Base-by-base conservation (phyloP, 1,140 invertebrate species). In the Druon quercuslanigerum region DNA sequence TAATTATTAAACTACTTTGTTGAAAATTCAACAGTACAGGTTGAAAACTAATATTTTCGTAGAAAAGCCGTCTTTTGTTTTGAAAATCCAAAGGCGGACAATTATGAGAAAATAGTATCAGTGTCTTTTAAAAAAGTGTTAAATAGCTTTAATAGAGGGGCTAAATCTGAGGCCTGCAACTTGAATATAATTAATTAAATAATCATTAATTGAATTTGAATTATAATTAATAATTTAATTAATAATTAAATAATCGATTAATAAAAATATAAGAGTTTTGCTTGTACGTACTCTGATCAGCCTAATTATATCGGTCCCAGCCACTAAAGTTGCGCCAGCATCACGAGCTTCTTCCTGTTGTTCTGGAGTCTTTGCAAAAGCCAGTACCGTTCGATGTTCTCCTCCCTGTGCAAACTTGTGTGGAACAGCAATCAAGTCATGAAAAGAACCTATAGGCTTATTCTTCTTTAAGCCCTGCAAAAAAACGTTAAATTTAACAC, bases 251-350 rank as follows among this genome's bases (percentile, higher is more conserved):
- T 25, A 25, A 25, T 25, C 3, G 20, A 25, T 75, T 33, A 51
- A 50, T 33, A 73, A 73, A 73, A 13, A 94, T 84, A 51, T 85
- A 83, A 77, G 82, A 25, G 82, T 75, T 5, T 46, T 71, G 50
- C 71, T 71, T 74, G 46, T n/a, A 57, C 50, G 17, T 86, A 95
- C 94, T 90, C 95, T 94, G 83, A 96, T 94, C 74, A 93, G 92
- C 90, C 95, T 96, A 51, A 97, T 94, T 50, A 96, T 82, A 60
- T 96, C 94, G 25, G 91, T 84, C 40, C 95, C 95, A 76, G 96
- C 96, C 40, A 92, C 94, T 6, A 93, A 84, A 4, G 92, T 90
- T 4, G 96, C 96, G n/a, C 96, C 96, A 14, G 94, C 94, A 50
- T 93, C 90, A 33, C 89, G 88, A 0, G 94, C 95, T 81, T 92